phyloP scores from a whole-genome alignment of 2,888 invertebrate genomes.

The Siphlonurus alternatus region DNA sequence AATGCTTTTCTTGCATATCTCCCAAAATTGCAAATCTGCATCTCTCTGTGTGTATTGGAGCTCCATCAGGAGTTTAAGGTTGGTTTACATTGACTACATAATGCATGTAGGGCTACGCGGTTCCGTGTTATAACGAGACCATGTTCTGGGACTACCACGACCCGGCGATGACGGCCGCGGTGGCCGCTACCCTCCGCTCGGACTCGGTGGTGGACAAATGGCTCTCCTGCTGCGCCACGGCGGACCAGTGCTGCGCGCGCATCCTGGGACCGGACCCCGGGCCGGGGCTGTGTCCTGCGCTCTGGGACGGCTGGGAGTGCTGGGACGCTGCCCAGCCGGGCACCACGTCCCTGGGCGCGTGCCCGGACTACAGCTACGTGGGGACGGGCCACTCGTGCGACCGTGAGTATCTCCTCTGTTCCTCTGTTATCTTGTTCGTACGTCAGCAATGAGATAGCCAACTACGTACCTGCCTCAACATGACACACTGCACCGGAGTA shows the following conservation, averaged over 20 bases:
- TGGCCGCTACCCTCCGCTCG: neutral
- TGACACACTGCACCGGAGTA: slow-evolving; percentile 10
- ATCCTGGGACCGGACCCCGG: slow-evolving; percentile 15
- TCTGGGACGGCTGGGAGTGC: slow-evolving; percentile 49
- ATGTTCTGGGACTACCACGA: neutral
- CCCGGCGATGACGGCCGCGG: too few species aligned
- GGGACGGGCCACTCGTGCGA: slow-evolving; percentile 34
- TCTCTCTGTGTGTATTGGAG: neutral
- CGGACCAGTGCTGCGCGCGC: neutral
- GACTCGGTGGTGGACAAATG: neutral
- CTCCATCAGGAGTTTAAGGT: neutral
- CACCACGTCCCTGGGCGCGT: slow-evolving; percentile 29
- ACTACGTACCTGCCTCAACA: neutral
- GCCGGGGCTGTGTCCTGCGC: slow-evolving; percentile 29
- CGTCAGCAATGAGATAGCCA: neutral
- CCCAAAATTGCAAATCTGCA: too few species aligned
- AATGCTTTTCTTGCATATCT: too few species aligned
- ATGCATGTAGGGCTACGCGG: neutral
- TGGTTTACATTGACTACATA: neutral
- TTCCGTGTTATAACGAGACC: neutral
- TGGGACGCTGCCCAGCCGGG: slow-evolving; percentile 31
- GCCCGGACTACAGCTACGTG: slow-evolving; percentile 41
- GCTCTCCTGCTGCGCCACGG: neutral
- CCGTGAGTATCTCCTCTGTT: slow-evolving; percentile 38
- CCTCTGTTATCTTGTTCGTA: slow-evolving; percentile 6